Evolutionary conservation across 2,888 invertebrate genomes (phyloP), one percentile per base, ranked within the genome.

Genomic region (Drosophila picticornis): DNA sequence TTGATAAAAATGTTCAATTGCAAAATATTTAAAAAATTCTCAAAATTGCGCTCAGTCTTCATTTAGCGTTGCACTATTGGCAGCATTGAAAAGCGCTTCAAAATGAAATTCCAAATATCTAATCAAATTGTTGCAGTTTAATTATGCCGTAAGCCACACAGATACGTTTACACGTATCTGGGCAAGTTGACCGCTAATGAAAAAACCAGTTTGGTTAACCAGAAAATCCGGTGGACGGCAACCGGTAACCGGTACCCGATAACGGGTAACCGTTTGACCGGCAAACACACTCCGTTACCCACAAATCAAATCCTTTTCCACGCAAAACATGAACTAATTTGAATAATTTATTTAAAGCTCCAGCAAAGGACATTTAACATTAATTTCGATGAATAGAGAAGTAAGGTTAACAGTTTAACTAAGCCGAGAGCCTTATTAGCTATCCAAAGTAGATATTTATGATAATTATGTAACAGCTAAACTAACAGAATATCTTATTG

Each of bases 301-400:
- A 53, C 56, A 71, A 75, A 83, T 80, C 80, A 81, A 80, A 77
- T 80, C 88, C 78, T 77, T 83, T 69, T 83, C 69, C 77, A 74
- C 77, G 70, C 69, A 76, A 70, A 73, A 63, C 51, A 22, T 69
- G 59, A 88, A 74, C 79, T 76, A 81, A 84, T 88, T 84, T 83
- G 58, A 80, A 83, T 86, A 83, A 81, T 73, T 75, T 75, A 77
- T 83, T 74, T 77, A 56, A 16, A 60, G 55, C 71, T 46, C 25
- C 62, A 58, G 46, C 61, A 77, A 51, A 53, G 4, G 7, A 19
- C 25, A 58, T 69, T 71, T 62, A 63, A 70, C 63, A 86, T 77
- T 67, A 58, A 75, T 69, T 77, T 53, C 59, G 68, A 60, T 58
- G 59, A 72, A 77, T 65, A 60, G 40, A 34, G 65, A 67, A 66